A percentile compares a stretch with the other conserved stretches of the same genome.
Conservation (phyloP, 2,113 vertebrate genomes). For the Notarius lentiginosus region DNA sequence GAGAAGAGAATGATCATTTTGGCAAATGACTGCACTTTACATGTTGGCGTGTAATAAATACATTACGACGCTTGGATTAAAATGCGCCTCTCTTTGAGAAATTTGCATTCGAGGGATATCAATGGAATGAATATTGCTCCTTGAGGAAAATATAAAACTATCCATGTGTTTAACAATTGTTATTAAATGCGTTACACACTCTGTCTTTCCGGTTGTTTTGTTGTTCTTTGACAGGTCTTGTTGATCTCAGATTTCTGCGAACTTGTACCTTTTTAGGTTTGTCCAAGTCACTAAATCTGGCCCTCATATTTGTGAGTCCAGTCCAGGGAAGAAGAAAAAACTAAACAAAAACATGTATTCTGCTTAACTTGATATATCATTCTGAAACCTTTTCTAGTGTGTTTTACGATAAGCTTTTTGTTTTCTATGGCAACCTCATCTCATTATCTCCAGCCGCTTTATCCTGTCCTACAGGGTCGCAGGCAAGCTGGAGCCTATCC, state of each 20-base stretch:
- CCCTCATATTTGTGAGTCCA: background rate
- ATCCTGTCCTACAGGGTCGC: too few relatives aligned
- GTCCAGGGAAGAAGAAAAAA: background rate
- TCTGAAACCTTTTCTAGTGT: background rate
- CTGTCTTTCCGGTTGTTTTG: background rate
- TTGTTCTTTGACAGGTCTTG: background rate
- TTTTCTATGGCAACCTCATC: background rate
- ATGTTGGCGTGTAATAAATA: conserved; percentile 30
- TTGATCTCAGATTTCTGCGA: background rate
- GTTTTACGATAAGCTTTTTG: background rate
- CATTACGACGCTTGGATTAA: conserved; percentile 8
- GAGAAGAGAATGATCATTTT: conserved; percentile 3
- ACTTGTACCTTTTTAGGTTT: background rate
- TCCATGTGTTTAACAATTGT: conserved; percentile 25
- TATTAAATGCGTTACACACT: background rate
- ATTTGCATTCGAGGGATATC: background rate
- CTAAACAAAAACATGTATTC: background rate
- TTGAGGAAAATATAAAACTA: conserved; percentile 33
- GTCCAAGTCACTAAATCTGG: background rate
- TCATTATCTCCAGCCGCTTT: too few relatives aligned
- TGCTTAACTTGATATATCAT: background rate
- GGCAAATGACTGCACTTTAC: conserved; percentile 22
- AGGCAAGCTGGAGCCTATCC: too few relatives aligned
- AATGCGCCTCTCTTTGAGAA: background rate
- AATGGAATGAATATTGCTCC: conserved; percentile 32